phyloP scores from a whole-genome alignment of 2,797 vertebrate genomes.

The Notamacropus eugenii region DNA sequence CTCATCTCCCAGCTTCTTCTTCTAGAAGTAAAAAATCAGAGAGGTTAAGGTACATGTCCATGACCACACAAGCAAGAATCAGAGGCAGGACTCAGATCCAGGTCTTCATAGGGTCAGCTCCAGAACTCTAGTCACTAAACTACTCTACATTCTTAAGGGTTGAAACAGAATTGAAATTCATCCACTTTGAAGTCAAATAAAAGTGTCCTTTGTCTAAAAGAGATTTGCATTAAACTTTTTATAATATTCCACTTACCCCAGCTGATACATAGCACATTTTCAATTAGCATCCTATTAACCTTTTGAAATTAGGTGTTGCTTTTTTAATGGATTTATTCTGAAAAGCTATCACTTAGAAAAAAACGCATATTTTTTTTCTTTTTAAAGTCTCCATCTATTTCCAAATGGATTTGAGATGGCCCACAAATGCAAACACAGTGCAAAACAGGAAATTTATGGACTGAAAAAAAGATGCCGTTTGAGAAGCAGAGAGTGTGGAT shows the following conservation, averaged over 20 bases:
- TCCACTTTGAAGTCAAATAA: not conserved
- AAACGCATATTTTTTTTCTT: slow-evolving; percentile 17
- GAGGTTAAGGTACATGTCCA: not conserved
- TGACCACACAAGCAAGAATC: not conserved
- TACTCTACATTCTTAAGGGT: not conserved
- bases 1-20: not conserved
- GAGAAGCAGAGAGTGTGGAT: not conserved
- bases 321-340: slow-evolving; percentile 15
- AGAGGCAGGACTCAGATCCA: not conserved
- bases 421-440: not conserved
- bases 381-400: slow-evolving; percentile 11
- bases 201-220: not conserved
- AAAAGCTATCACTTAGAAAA: slow-evolving; percentile 19
- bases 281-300: slow-evolving; percentile 14
- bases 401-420: not conserved
- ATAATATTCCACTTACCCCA: slow-evolving; percentile 21
- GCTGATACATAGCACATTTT: slow-evolving; percentile 17
- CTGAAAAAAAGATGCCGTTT: not conserved
- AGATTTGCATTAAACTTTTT: not conserved
- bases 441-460: not conserved
- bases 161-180: not conserved
- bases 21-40: not conserved
- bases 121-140: not conserved
- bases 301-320: not conserved
- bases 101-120: not conserved